Conservation (phyloP, 1,140 invertebrate species). For the Lordiphosa collinella region DNA sequence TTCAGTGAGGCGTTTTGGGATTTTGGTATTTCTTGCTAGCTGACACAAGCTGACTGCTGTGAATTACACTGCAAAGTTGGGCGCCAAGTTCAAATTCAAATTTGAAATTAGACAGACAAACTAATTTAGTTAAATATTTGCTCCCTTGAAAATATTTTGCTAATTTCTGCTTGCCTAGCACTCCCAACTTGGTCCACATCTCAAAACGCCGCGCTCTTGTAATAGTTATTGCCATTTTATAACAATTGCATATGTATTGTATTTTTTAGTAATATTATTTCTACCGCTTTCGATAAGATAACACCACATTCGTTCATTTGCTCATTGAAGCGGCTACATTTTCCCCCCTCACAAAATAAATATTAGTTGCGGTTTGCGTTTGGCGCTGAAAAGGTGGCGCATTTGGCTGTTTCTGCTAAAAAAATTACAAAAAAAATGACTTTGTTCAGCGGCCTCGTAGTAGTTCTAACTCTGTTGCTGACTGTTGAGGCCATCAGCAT, state of each 20-base stretch:
- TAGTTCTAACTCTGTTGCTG: background rate
- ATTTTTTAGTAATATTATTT: slow-evolving; percentile 9
- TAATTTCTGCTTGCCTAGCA: too few relatives aligned
- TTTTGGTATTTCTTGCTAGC: background rate
- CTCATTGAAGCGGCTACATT: too few relatives aligned
- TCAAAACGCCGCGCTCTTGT: too few relatives aligned
- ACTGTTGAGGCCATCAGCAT: slow-evolving; percentile 15
- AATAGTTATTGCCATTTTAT: background rate
- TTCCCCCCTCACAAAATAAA: slow-evolving; percentile 7
- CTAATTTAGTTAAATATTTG: too few relatives aligned
- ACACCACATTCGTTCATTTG: background rate
- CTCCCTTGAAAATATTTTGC: too few relatives aligned
- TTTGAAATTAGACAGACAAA: too few relatives aligned
- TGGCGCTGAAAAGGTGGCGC: slow-evolving; percentile 35
- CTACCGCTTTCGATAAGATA: slow-evolving; percentile 37
- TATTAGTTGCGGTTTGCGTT: slow-evolving; percentile 57
- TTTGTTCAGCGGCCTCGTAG: slow-evolving; percentile 3
- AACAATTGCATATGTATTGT: slow-evolving; percentile 2
- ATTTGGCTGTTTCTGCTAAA: slow-evolving; percentile 1
- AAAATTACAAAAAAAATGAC: slow-evolving; percentile 31
- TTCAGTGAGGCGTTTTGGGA: too few relatives aligned
- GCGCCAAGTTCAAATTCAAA: too few relatives aligned
- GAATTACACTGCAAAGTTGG: background rate
- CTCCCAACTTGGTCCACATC: too few relatives aligned
- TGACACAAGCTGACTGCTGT: background rate